phyloP scores from a whole-genome alignment of 2,888 invertebrate species.

The Petrolisthes manimaculis region DNA sequence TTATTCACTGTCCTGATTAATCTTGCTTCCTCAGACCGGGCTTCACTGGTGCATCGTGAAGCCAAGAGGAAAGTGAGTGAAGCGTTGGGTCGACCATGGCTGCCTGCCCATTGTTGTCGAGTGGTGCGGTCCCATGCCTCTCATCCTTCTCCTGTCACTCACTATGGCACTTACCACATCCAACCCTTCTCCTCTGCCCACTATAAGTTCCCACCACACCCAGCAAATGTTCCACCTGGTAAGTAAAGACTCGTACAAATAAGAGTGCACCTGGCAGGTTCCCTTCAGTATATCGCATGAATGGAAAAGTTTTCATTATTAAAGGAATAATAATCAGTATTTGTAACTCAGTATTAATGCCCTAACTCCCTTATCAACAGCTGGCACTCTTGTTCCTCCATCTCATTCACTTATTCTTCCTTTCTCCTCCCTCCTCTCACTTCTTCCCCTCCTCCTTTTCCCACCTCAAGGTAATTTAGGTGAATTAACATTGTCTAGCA shows the following conservation, averaged over 20 bases:
- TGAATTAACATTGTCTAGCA: too few species aligned
- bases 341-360: too few species aligned
- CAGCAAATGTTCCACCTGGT: conserved; percentile 37
- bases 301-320: too few species aligned
- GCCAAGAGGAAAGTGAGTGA: conserved; percentile 68
- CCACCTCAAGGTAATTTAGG: too few species aligned
- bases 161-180: conserved; percentile 39
- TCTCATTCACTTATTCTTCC: too few species aligned
- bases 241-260: not conserved
- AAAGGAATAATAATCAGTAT: too few species aligned
- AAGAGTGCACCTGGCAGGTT: not conserved
- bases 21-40: conserved; percentile 32
- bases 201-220: conserved; percentile 3
- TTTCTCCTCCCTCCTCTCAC: too few species aligned
- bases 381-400: too few species aligned
- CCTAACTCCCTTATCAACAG: too few species aligned
- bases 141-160: conserved; percentile 30
- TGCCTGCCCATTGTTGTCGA: conserved; percentile 53
- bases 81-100: conserved; percentile 71
- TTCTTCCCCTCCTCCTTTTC: too few species aligned
- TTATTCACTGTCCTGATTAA: not conserved
- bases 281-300: too few species aligned
- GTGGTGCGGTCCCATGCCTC: conserved; percentile 27
- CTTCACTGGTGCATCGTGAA: conserved; percentile 47
- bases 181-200: conserved; percentile 33